Evolutionary conservation across 2,113 vertebrate genomes (phyloP).

Genomic region (Rynchops niger): DNA sequence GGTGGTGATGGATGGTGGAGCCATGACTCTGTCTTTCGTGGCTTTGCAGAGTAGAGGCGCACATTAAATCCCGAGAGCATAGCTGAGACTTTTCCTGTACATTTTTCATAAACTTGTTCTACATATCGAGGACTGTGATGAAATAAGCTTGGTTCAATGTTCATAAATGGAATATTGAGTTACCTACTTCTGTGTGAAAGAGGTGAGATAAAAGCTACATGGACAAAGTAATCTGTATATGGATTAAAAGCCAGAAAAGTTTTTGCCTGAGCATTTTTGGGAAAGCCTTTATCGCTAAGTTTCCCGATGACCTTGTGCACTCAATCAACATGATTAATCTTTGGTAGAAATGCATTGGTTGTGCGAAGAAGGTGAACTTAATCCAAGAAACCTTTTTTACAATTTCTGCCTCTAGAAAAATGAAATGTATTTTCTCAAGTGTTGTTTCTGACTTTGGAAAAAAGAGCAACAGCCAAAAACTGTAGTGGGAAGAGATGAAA

Average conservation of each 20-base stretch:
- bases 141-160: not conserved
- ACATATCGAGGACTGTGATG: not conserved
- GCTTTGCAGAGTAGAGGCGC: not conserved
- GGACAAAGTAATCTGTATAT: not conserved
- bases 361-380: not conserved
- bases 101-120: not conserved
- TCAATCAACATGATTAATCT: not conserved
- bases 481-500: not conserved
- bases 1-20: not conserved
- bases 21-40: not conserved
- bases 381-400: not conserved
- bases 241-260: not conserved
- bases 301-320: not conserved
- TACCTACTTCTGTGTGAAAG: not conserved
- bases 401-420: not conserved
- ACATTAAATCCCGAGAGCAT: not conserved
- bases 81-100: not conserved
- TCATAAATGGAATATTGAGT: not conserved
- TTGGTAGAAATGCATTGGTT: not conserved
- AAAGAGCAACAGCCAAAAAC: not conserved
- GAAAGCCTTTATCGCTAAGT: not conserved
- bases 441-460: not conserved
- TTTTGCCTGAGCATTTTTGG: not conserved
- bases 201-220: not conserved
- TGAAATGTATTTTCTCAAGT: not conserved